Evolutionary conservation across 2,888 invertebrate species (phyloP), one percentile per base, ranked within the genome.

Genomic region (Anthophora plumipes): DNA sequence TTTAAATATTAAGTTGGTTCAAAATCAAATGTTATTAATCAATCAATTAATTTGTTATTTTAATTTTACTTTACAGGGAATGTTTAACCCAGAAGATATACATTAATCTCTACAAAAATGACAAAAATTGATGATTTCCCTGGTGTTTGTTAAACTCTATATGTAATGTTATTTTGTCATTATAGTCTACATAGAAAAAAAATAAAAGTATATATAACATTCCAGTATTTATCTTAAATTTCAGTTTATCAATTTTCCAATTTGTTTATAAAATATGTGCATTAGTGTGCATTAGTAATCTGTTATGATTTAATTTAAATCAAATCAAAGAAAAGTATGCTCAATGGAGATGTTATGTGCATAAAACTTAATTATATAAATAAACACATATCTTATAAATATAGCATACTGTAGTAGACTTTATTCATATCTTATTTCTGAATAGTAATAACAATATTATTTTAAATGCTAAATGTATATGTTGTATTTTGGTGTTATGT

Each of bases 61-160:
- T 59, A 69, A 67, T 90, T 91, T 92, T 92, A 91, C 88, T 91
- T 95, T 95, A 46, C 94, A 97, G 97, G 97, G 97, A 90, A 97
- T 97, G 97, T 98, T 97, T 94, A 96, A 97, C 93, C 97, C 97
- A 39, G 97, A 98, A 72, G 97, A 98, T 94, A 95, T 97, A 84
- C 92, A 93, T 85, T 93, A 89, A 83, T 72, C 3, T 73, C 14
- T 72, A 75, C 25, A 75, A 60, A 12, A 63, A 54, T 39, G 55
- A 50, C 37, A 60, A 70, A 66, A 76, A 46, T 75, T 46, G 55
- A 63, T 57, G 37, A 78, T 43, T 41, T 74, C 25, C 67, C 67
- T 69, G 57, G 46, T 73, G 60, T n/a, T 48, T 72, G 60, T 64
- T 73, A 76, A 64, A 54, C n/a, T 59, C 20, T 71, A 20, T 69